A percentile compares a stretch with the other conserved stretches of the same genome.
These are phyloP conservation scores for Mobula birostris DNA, from an alignment of 2,113 vertebrate genomes.

Conservation along the genomic window DNA sequence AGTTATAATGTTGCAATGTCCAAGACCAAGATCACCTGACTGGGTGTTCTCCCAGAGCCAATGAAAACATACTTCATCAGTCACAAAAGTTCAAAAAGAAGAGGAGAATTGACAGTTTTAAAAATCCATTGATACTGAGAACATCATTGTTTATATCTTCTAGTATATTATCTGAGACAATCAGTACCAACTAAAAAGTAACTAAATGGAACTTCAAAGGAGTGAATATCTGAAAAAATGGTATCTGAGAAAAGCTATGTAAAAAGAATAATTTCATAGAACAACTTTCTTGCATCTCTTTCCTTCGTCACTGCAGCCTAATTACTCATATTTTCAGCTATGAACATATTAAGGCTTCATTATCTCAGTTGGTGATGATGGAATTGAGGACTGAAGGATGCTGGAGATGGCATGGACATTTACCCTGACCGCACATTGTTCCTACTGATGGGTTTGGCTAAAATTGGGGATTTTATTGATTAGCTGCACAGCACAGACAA, in stretches of 20 bases:
- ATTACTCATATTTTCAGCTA: background rate
- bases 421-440: background rate
- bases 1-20: background rate
- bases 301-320: background rate
- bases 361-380: too few species aligned
- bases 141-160: background rate
- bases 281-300: background rate
- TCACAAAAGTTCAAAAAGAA: background rate
- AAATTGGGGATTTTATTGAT: slow-evolving; percentile 41
- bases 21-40: background rate
- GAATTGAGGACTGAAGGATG: background rate
- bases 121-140: background rate
- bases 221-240: background rate
- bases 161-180: background rate
- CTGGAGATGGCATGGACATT: background rate
- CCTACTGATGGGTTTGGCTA: background rate
- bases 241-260: background rate
- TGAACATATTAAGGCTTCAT: background rate
- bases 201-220: background rate
- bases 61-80: background rate
- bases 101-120: background rate
- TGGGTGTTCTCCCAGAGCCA: background rate
- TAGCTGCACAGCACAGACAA: slow-evolving; percentile 49
- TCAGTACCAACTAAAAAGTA: background rate
- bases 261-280: background rate